Evolutionary conservation across 2,113 vertebrate species (phyloP).

Genomic region (Pteronura brasiliensis): DNA sequence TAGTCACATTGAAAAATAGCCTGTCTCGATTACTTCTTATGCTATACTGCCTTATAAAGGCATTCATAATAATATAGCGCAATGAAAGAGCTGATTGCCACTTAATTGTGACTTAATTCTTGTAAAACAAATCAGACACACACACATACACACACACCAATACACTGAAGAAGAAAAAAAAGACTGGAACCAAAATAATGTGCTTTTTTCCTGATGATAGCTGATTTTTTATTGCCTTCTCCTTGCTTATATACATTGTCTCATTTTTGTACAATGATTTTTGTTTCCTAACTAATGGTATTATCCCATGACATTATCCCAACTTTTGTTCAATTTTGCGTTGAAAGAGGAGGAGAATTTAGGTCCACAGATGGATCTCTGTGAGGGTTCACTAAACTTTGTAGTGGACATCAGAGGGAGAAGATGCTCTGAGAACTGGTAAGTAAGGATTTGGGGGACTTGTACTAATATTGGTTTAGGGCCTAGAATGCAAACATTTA

Average conservation of each 20-base stretch:
- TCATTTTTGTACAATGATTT: background rate
- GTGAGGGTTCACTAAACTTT: background rate
- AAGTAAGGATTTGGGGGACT: background rate
- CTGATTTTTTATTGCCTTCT: background rate
- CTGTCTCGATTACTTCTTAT: background rate
- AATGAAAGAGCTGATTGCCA: background rate
- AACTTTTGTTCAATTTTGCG: background rate
- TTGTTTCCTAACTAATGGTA: background rate
- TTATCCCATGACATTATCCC: background rate
- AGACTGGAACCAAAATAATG: background rate
- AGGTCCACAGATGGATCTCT: background rate
- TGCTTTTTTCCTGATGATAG: background rate
- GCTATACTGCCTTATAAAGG: background rate
- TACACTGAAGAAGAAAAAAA: background rate
- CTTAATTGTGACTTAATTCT: background rate
- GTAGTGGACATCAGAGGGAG: background rate
- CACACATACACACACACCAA: too few relatives aligned
- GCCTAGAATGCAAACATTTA: background rate
- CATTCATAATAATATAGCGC: background rate
- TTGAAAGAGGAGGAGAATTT: background rate
- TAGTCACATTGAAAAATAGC: background rate
- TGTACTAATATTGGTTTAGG: background rate
- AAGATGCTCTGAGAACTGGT: background rate
- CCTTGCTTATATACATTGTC: background rate
- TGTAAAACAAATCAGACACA: background rate